Evolutionary conservation across 2,888 invertebrate genomes (phyloP), one percentile per base, ranked within the genome.

Genomic region (Yponomeuta sedellus): DNA sequence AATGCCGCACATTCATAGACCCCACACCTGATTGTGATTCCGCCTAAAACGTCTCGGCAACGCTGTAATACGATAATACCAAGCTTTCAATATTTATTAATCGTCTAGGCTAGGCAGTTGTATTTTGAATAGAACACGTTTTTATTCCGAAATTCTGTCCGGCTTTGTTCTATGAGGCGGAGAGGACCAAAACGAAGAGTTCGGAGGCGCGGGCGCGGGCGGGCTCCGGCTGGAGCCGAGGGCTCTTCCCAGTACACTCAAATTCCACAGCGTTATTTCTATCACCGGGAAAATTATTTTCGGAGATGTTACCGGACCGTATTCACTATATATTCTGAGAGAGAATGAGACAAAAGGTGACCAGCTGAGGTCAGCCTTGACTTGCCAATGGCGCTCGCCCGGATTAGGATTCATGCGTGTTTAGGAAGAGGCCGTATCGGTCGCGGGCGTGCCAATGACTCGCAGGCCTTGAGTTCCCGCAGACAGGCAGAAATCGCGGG

Each of bases 361-460:
- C 34, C 34, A 34, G 34, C 34, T 34, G 34, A 34, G 8, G 6
- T 34, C 8, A 34, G 1, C 34, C 34, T 34, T 34, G 34, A 34
- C 6, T 6, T 34, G 34, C 34, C 34, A 8, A 34, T 34, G 6
- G 34, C 34, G 34, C 10, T 34, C 6, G 34, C 34, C 8, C 34
- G 34, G 34, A 34, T 34, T 34, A 34, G 34, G 6, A 5, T 34
- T 34, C 34, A 8, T 52, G 44, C 12, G 28, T 12, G 61, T 34
- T 25, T 61, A 34, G 62, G 62, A 16, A 28, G 62, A 16, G 62
- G 12, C 34, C 22, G 22, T 11, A 25, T 25, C 44, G 44, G 44
- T 52, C 34, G 61, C 61, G 64, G 52, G 44, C 82, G 82, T 82
- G 86, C 77, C 87, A 85, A 80, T 86, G 87, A 86, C 87, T 85